Conservation (phyloP, 1,140 invertebrate species). For the Hyles vespertilio region DNA sequence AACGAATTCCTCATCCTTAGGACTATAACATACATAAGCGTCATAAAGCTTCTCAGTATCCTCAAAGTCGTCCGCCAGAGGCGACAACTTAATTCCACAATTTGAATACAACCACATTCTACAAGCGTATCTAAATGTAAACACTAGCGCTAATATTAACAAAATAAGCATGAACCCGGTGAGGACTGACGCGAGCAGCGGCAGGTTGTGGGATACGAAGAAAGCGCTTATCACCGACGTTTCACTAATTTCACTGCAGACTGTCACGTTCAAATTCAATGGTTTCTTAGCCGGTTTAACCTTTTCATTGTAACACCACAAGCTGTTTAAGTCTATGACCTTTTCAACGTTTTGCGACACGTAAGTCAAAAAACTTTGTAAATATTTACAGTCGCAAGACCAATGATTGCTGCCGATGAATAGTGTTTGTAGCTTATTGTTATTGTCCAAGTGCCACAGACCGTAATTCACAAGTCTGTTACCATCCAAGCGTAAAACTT, state of each 20-base stretch:
- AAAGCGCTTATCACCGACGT: conserved; percentile 81
- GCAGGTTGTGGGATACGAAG: conserved; percentile 84
- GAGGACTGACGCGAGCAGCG: conserved; percentile 83
- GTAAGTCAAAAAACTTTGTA: conserved; percentile 85
- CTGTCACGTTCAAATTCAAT: conserved; percentile 81
- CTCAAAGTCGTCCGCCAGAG: conserved; percentile 83
- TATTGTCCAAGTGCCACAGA: conserved; percentile 85
- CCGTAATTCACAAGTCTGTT: conserved; percentile 87
- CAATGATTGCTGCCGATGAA: conserved; percentile 86
- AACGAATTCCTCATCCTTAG: conserved; percentile 91
- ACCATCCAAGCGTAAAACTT: conserved; percentile 88
- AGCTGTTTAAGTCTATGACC: conserved; percentile 80
- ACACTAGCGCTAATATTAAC: conserved; percentile 83
- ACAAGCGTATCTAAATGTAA: conserved; percentile 88
- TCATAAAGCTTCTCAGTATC: conserved; percentile 91
- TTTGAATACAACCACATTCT: conserved; percentile 91
- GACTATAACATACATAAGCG: conserved; percentile 92
- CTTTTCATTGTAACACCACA: conserved; percentile 80
- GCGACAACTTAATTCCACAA: conserved; percentile 87
- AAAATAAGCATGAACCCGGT: conserved; percentile 84
- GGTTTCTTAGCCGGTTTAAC: conserved; percentile 78
- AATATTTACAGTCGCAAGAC: conserved; percentile 91
- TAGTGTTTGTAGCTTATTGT: conserved; percentile 77
- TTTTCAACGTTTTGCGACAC: conserved; percentile 82
- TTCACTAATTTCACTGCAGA: conserved; percentile 80